Evolutionary conservation across 2,113 vertebrate species (phyloP).

Genomic region (Gavialis gangeticus): DNA sequence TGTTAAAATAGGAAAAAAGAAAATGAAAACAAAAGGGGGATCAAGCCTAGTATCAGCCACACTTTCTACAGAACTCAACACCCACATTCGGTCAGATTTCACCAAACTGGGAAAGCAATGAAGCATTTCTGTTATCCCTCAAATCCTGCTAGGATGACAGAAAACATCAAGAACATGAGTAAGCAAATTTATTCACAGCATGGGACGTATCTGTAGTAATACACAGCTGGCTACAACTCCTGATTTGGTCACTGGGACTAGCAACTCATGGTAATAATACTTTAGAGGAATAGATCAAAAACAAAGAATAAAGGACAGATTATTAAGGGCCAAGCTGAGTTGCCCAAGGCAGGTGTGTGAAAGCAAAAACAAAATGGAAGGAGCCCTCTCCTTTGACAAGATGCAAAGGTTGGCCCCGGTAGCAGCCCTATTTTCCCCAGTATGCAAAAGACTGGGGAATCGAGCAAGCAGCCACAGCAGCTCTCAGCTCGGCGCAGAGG

Average conservation of each 20-base stretch:
- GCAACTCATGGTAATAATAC: background rate
- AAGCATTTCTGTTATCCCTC: background rate
- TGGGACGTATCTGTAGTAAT: background rate
- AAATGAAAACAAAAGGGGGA: background rate
- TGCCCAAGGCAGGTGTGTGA: rapidly evolving
- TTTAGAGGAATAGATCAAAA: background rate
- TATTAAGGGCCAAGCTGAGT: background rate
- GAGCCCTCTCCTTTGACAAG: background rate
- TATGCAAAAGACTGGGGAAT: rapidly evolving
- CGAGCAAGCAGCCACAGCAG: rapidly evolving
- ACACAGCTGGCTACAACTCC: background rate
- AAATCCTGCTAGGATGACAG: background rate
- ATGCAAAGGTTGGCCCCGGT: background rate
- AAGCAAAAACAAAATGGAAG: background rate
- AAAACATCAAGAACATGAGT: background rate
- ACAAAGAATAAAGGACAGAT: background rate
- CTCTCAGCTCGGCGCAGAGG: rapidly evolving
- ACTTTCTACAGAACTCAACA: background rate
- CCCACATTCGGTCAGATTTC: background rate
- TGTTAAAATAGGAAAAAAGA: too few species aligned
- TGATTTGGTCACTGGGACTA: background rate
- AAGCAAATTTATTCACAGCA: background rate
- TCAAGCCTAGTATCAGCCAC: background rate
- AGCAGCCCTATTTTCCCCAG: rapidly evolving
- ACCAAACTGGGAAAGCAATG: background rate